Base-by-base conservation (phyloP, 2,113 vertebrate genomes). In the Petromus typicus region DNA sequence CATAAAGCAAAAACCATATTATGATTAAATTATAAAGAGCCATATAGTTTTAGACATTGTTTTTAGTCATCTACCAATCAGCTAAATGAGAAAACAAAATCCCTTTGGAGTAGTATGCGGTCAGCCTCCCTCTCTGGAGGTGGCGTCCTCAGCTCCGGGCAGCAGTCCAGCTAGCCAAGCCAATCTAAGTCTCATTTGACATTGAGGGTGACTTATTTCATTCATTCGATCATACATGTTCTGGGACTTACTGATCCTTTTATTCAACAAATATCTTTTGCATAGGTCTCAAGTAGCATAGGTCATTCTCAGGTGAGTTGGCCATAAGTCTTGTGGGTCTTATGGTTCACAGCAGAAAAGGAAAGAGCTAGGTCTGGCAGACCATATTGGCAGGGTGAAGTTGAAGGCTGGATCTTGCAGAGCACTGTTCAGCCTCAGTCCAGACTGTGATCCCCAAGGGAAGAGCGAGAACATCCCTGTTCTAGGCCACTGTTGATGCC, bases 21-120 rank as follows among this genome's bases (percentile, higher is more conserved):
- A 48, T 89, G 54, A 93, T 95, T 93, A 89, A 84, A 93, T 54
- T 84, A 85, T 95, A 80, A 96, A 71, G 71, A 94, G 61, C 43
- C 32, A 12, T 64, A 30, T 59, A 56, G 75, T 93, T 90, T 92
- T 63, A 12, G 43, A 89, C 56, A 56, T 56, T 88, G 76, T 83
- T 96, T 91, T 96, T 66, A 82, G 88, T 92, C 11, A 78, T 43
- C 66, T 57, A 79, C 92, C 92, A 12, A 69, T 83, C 81, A 92
- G 45, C 90, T 20, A 30, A 86, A 64, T 91, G 57, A 78, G 66
- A 54, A 82, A 82, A 57, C 40, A 34, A 54, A 63, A 82, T 34
- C 43, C 22, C 57, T 82, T 37, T 14, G 4, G 85, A 67, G 56
- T 45, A 25, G 0, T 27, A 14, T 25, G 73, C 90, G 43, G 71